These are phyloP conservation scores for Phorcus lineatus DNA, from an alignment of 2,888 invertebrate genomes.

Conservation along the genomic window DNA sequence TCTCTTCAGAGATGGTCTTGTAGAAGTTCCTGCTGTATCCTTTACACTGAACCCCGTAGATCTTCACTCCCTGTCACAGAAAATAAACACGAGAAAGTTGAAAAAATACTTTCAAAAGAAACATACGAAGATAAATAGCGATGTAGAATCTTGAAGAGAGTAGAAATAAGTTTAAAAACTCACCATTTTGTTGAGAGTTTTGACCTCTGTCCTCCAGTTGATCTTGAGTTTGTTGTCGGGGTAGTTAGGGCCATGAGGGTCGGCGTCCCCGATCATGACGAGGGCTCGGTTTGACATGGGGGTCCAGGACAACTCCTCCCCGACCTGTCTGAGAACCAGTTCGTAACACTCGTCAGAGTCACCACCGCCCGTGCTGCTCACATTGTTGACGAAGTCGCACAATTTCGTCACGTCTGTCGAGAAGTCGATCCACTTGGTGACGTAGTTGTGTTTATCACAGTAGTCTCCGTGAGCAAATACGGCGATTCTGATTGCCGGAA, in stretches of 20 bases:
- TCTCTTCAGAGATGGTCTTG: slow-evolving; percentile 54
- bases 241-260: slow-evolving; percentile 64
- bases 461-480: slow-evolving; percentile 73
- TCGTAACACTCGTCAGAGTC: slow-evolving; percentile 73
- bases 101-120: neutral
- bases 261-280: slow-evolving; percentile 72
- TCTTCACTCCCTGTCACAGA: slow-evolving; percentile 49
- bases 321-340: slow-evolving; percentile 67
- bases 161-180: slow-evolving; percentile 10
- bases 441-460: slow-evolving; percentile 60
- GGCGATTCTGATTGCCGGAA: slow-evolving; percentile 67
- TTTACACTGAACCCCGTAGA: slow-evolving; percentile 57
- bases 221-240: slow-evolving; percentile 56
- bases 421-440: slow-evolving; percentile 64
- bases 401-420: slow-evolving; percentile 50
- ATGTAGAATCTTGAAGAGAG: neutral
- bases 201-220: slow-evolving; percentile 64
- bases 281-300: slow-evolving; percentile 67
- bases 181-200: slow-evolving; percentile 48
- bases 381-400: slow-evolving; percentile 58
- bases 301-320: slow-evolving; percentile 67
- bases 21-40: slow-evolving; percentile 53
- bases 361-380: slow-evolving; percentile 63
- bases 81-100: neutral
- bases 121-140: neutral